Conservation (phyloP, 1,140 invertebrate species). For the Drosophila oshimai region DNA sequence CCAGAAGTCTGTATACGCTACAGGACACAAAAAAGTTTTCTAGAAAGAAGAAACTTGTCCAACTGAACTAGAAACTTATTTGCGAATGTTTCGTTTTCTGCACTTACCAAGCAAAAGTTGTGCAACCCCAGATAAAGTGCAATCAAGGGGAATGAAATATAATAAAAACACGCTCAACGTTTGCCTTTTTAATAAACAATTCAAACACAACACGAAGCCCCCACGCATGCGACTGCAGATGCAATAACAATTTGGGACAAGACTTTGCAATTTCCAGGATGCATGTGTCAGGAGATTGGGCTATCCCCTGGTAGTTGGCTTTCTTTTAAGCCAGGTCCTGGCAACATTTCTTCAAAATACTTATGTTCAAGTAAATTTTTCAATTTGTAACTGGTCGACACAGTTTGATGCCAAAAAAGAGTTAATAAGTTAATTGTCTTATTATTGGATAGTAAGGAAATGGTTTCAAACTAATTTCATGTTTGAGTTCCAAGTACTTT, state of each 20-base stretch:
- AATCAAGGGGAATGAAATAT: constrained; percentile 10
- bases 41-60: constrained; percentile 36
- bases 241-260: constrained; percentile 23
- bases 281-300: neutral
- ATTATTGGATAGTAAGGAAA: too few relatives aligned
- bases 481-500: too few relatives aligned
- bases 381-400: too few relatives aligned
- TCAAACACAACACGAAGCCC: constrained; percentile 23
- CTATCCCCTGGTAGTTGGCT: neutral
- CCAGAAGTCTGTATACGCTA: constrained; percentile 17
- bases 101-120: constrained; percentile 21
- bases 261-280: neutral
- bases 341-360: neutral
- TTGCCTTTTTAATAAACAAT: constrained; percentile 41
- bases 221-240: constrained; percentile 2
- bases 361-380: neutral
- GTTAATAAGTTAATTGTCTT: too few relatives aligned
- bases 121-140: constrained; percentile 2
- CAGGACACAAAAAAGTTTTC: constrained; percentile 42
- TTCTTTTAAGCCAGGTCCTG: neutral
- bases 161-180: constrained; percentile 27
- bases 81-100: constrained; percentile 43
- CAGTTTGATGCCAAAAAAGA: too few relatives aligned
- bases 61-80: constrained; percentile 34
- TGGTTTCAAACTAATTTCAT: too few relatives aligned